A percentile compares a stretch with the other conserved stretches of the same genome.
phyloP scores from a whole-genome alignment of 1,140 invertebrate genomes.

The Hyposmocoma kahamanoa region DNA sequence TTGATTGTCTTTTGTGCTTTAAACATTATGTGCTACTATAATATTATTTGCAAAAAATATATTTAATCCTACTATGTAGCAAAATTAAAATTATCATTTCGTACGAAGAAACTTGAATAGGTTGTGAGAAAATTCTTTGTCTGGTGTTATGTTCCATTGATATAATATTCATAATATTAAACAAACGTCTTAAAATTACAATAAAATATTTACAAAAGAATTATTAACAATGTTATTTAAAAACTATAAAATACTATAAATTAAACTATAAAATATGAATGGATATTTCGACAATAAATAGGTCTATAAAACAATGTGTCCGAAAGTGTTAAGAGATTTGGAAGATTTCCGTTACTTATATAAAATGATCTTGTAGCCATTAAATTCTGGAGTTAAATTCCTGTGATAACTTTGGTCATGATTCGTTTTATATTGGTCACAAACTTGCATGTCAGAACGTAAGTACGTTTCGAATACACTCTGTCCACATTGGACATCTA shows the following conservation, averaged over 20 bases:
- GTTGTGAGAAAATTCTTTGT: background rate
- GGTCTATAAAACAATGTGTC: conserved; percentile 54
- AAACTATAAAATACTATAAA: conserved; percentile 59
- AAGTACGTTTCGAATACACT: background rate
- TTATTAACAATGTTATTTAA: conserved; percentile 47
- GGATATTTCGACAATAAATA: conserved; percentile 60
- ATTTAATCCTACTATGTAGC: conserved; percentile 25
- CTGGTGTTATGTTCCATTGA: background rate
- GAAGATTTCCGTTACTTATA: conserved; percentile 20
- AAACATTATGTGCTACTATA: conserved; percentile 35
- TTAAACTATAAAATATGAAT: too few relatives aligned
- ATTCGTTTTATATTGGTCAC: conserved; percentile 36
- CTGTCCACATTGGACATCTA: conserved; percentile 1
- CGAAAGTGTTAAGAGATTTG: conserved; percentile 39
- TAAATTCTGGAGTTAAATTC: conserved; percentile 48
- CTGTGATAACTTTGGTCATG: conserved; percentile 55
- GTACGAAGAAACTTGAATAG: conserved; percentile 10
- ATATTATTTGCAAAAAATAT: conserved; percentile 50
- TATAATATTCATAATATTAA: conserved; percentile 8
- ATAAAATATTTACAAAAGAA: conserved; percentile 57
- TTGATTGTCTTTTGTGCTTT: conserved; percentile 66
- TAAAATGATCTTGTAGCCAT: conserved; percentile 19
- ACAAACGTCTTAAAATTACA: conserved; percentile 19
- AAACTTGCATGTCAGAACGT: background rate
- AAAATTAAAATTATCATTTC: conserved; percentile 19